These are phyloP conservation scores for Philopotamus ludificatus DNA, from an alignment of 1,140 invertebrate species.

Conservation along the genomic window DNA sequence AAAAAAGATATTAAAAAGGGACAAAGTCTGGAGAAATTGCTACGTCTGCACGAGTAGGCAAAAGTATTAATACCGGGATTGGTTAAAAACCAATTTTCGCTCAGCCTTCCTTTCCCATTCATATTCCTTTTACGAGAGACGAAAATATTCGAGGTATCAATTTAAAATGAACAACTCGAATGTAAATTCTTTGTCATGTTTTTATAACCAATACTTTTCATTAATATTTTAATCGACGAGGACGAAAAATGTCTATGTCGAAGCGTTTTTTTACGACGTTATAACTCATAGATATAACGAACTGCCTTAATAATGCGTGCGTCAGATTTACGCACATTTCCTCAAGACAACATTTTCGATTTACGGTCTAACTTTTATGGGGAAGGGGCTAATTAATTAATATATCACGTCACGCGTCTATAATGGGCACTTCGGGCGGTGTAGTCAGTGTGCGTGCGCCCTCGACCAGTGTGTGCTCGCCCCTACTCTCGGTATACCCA, in stretches of 20 bases:
- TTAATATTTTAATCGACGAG: too few relatives aligned
- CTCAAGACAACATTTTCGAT: conserved; percentile 14
- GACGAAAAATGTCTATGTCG: too few relatives aligned
- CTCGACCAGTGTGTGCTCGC: background rate
- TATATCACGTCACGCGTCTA: conserved; percentile 23
- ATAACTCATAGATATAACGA: too few relatives aligned
- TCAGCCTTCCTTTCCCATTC: background rate
- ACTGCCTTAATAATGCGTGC: too few relatives aligned
- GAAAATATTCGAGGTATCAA: background rate
- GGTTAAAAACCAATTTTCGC: conserved; percentile 38
- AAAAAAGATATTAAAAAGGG: conserved; percentile 35
- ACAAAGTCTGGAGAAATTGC: conserved; percentile 38
- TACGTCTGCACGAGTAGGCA: conserved; percentile 26
- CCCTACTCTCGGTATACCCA: conserved; percentile 14
- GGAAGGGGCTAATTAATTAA: conserved; percentile 29
- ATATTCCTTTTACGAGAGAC: background rate
- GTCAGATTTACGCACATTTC: conserved; percentile 1
- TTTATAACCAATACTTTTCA: background rate
- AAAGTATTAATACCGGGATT: conserved; percentile 38
- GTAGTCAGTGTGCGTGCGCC: background rate
- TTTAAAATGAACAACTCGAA: background rate
- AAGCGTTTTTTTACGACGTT: too few relatives aligned
- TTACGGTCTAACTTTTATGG: conserved; percentile 20
- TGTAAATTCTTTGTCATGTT: background rate
- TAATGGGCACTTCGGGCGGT: background rate